Conservation (phyloP, 2,888 invertebrate genomes). For the Lottia gigantea region DNA sequence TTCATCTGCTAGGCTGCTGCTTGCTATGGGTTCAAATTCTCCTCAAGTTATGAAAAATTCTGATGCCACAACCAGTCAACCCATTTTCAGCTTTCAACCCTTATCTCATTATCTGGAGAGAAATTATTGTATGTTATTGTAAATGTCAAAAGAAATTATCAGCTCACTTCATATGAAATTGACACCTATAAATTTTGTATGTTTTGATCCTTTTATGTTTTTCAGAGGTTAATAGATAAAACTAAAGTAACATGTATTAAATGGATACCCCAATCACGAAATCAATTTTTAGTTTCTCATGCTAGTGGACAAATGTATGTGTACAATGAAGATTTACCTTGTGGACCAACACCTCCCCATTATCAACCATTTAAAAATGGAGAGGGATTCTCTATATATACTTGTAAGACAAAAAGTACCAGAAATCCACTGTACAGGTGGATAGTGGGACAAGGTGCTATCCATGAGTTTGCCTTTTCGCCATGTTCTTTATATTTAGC, state of each 20-base stretch:
- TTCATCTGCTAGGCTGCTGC: no score
- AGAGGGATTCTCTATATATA: conserved; percentile 92
- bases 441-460: conserved; percentile 73
- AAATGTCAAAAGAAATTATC: no score
- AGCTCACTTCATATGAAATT: no score
- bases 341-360: conserved; percentile 89
- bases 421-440: conserved; percentile 91
- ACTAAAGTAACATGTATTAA: conserved; percentile 94
- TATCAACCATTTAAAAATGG: conserved; percentile 96
- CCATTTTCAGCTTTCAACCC: no score
- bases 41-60: no score
- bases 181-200: no score
- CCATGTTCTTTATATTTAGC: conserved; percentile 94
- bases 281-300: conserved; percentile 93
- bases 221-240: conserved; percentile 91
- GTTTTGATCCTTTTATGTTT: conserved; percentile 49
- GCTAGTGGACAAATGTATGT: conserved; percentile 96
- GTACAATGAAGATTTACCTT: conserved; percentile 89
- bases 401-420: conserved; percentile 95
- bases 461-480: conserved; percentile 97
- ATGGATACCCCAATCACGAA: conserved; percentile 96
- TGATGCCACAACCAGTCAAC: no score
- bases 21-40: no score
- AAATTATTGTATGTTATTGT: no score
- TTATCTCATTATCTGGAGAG: no score